Base-by-base conservation (phyloP, 2,888 invertebrate species). In the Neoscelio sp. region DNA sequence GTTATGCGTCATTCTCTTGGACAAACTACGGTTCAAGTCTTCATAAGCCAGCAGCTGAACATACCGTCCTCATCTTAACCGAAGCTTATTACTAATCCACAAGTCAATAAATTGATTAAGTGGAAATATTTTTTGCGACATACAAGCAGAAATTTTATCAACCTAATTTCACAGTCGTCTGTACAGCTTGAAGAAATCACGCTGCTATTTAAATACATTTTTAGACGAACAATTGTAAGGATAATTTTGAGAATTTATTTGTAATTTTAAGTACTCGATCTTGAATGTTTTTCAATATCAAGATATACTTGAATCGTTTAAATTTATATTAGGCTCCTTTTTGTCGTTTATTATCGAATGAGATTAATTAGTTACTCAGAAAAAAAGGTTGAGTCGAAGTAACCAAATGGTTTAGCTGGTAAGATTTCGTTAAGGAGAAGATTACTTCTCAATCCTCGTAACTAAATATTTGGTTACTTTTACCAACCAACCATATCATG, bases 101-200 rank as follows among this genome's bases (percentile, higher is more conserved):
- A 60, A 71, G 78, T 78, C 78, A 73, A 78, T 78, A 78, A 46
- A 70, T 40, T 44, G 77, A 77, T 50, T 42, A 62, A 76, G 38
- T 38, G 33, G 26, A 46, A 46, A 54, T 2, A 1, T 54, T 68
- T 76, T 62, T 64, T 75, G 7, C 15, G 13, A 20, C 8, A 23
- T n/a, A 1, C 2, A 4, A 5, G n/a, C 8, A 7, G 54, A 46
- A 68, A 54, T 46, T 65, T 8, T 40, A 54, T 52, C 17, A 10
- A 0, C n/a, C 54, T 46, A 23, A 54, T 60, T 75, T 75, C 62
- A 67, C 33, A 60, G 40, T 67, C 54, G 44, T 67, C 52, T 54
- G 0, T 1, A 4, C 6, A 10, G 12, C 23, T 30, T 50, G 23
- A 2, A 5, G 40, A 40, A 70, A 50, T 70, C 50, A 30, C 35